Evolutionary conservation across 2,888 invertebrate species (phyloP).

Genomic region (Oeneis ivallda): DNA sequence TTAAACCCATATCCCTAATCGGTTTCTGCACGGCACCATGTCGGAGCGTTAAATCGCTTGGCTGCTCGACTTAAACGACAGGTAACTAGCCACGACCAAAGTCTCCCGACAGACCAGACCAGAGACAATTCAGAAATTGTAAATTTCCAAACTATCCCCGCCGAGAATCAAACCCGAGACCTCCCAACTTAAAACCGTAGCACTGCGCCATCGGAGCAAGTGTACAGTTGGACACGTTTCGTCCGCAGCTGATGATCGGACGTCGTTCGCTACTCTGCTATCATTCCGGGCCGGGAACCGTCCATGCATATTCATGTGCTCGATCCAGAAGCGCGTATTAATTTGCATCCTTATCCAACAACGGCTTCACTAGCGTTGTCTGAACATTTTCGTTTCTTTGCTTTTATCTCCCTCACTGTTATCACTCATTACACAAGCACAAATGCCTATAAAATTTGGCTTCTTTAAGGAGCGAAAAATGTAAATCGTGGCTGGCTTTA

Average conservation of each 20-base stretch:
- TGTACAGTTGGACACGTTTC: neutral
- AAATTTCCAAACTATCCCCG: no score
- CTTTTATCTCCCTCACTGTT: slow-evolving; percentile 45
- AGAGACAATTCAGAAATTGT: no score
- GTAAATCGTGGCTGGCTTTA: neutral
- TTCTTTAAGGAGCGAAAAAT: neutral
- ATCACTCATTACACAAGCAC: slow-evolving; percentile 7
- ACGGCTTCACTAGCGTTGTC: slow-evolving; percentile 63
- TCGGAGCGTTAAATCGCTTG: no score
- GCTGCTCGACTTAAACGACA: no score
- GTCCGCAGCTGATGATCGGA: neutral
- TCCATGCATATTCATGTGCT: slow-evolving; percentile 77
- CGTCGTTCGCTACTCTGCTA: slow-evolving; percentile 3
- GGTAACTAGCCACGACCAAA: no score
- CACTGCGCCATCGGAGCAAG: neutral
- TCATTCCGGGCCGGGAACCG: slow-evolving; percentile 45
- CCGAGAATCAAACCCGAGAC: no score
- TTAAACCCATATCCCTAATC: no score
- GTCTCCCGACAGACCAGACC: no score
- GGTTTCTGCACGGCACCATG: no score
- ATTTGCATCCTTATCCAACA: slow-evolving; percentile 74
- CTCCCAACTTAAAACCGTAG: no score
- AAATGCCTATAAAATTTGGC: neutral
- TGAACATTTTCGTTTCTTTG: slow-evolving; percentile 72
- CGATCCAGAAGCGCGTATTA: slow-evolving; percentile 76